Evolutionary conservation across 92 coral and sea anemone species (phyloP).

Genomic region (Hydrozoanthus gracilis): DNA sequence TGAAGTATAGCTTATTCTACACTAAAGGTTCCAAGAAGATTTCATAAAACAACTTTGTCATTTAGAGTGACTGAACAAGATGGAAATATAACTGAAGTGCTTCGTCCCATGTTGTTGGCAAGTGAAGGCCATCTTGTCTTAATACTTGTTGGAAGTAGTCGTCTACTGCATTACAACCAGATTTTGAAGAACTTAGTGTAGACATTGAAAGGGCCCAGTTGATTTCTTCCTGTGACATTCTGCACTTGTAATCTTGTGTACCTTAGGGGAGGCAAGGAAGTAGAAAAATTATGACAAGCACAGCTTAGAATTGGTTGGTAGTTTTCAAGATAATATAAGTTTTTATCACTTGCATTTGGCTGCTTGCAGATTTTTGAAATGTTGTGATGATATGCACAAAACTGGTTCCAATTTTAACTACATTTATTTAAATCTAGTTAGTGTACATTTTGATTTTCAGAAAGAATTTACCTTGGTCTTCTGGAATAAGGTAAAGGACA

Average conservation of each 20-base stretch:
- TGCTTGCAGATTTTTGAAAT: slow-evolving; percentile 6
- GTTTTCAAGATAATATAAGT: background rate
- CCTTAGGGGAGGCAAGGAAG: slow-evolving; percentile 10
- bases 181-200: slow-evolving; percentile 31
- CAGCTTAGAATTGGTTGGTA: slow-evolving; percentile 8
- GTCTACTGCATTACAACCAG: slow-evolving; percentile 40
- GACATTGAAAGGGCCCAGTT: slow-evolving; percentile 53
- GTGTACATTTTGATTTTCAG: background rate
- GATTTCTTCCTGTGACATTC: slow-evolving; percentile 22
- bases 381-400: background rate
- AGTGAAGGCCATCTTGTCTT: slow-evolving; percentile 35
- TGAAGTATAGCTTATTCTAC: slow-evolving; percentile 1
- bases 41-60: background rate
- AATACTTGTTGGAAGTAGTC: slow-evolving; percentile 39
- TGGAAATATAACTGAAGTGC: slow-evolving; percentile 55
- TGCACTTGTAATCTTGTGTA: slow-evolving; percentile 56
- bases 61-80: slow-evolving; percentile 30
- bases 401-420: slow-evolving; percentile 7
- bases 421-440: background rate
- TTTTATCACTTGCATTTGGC: background rate
- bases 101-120: slow-evolving; percentile 57
- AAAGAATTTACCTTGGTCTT: slow-evolving; percentile 40
- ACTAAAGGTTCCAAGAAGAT: background rate
- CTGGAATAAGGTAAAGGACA: slow-evolving; percentile 53
- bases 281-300: background rate